Base-by-base conservation (phyloP, 2,113 vertebrate species). In the Perccottus glenii region DNA sequence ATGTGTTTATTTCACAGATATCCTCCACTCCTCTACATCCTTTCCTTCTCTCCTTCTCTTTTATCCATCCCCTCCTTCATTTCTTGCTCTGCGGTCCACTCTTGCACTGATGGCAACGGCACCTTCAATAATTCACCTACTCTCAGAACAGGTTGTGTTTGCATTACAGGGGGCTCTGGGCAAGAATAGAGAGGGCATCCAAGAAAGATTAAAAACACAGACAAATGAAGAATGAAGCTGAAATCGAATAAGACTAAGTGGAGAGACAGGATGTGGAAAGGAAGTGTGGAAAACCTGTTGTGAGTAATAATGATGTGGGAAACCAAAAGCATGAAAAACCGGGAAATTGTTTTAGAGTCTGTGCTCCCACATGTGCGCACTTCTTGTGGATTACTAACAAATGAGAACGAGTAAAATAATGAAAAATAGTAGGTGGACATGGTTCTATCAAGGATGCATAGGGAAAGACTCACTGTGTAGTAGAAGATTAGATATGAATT, bases 121-220 rank as follows among this genome's bases (percentile, higher is more conserved):
- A 8, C 59, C 78, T 89, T 89, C 85, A 88, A 91, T 89, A 85
- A 89, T 89, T 89, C 84, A 89, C 82, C 81, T 73, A 69, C 70
- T 82, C 78, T 80, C 77, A 60, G 85, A 87, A 85, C 87, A 88
- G 84, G 87, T 85, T 88, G 85, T 88, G 89, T 89, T 90, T 88
- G 87, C 86, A 85, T 88, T 86, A 85, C 67, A 81, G 80, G 86
- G 82, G 42, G 89, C 87, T 85, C 76, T 81, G 70, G 87, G 84
- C 76, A 44, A 69, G 85, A 88, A 89, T 66, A 80, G 80, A 84
- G 84, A 86, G 85, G 84, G 66, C 52, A 60, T 74, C 62, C 68
- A 80, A 77, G 78, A 76, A 82, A 88, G 82, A 89, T 87, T 85
- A 87, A 85, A 89, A 88, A 86, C 78, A 78, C 66, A 81, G 73